Conservation (phyloP, 2,888 invertebrate species). For the Agrotis segetum region DNA sequence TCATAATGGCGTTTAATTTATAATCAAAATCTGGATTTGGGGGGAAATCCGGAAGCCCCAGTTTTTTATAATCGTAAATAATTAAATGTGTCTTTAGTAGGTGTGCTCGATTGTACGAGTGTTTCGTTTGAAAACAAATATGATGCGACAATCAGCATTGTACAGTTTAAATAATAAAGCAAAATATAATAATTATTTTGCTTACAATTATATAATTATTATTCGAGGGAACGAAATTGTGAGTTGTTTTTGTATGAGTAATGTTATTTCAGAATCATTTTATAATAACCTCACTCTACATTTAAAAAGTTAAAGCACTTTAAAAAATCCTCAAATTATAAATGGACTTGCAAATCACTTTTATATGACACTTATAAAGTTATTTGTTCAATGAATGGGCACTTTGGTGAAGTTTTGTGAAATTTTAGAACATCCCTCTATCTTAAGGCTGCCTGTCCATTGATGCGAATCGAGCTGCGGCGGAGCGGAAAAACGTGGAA, state of each 20-base stretch:
- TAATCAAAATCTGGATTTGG: neutral
- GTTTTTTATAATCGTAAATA: neutral
- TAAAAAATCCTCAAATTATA: conserved; percentile 25
- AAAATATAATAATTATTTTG: no score
- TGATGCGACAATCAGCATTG: neutral
- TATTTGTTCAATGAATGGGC: conserved; percentile 54
- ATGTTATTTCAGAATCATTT: neutral
- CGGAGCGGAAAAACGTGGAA: no score
- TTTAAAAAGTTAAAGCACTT: conserved; percentile 35
- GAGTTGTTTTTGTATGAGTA: no score
- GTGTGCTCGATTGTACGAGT: neutral
- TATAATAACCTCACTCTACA: neutral
- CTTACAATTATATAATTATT: no score
- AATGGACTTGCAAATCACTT: conserved; percentile 35
- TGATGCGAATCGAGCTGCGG: no score
- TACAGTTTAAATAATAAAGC: no score
- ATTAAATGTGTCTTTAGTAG: no score
- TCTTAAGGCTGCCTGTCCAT: neutral
- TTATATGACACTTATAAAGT: conserved; percentile 51
- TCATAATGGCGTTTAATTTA: neutral
- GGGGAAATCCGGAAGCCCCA: neutral
- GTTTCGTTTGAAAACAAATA: neutral
- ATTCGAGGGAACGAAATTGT: no score
- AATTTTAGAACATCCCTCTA: conserved; percentile 25
- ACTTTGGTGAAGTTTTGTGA: conserved; percentile 38